Evolutionary conservation across 2,888 invertebrate genomes (phyloP).

Genomic region (Hemistola chrysoprasaria): DNA sequence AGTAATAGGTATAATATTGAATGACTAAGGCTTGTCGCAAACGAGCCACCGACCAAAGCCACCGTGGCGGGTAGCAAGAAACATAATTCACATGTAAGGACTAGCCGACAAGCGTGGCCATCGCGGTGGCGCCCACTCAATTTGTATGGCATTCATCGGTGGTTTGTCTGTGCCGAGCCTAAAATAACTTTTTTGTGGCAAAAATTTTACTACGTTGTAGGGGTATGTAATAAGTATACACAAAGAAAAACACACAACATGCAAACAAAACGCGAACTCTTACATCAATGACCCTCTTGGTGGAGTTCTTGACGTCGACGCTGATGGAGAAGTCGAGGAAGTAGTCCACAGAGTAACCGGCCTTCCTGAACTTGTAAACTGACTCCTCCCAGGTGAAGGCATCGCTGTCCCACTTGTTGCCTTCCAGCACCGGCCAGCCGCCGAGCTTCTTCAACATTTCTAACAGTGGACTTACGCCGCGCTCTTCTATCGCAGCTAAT

Average conservation of each 20-base stretch:
- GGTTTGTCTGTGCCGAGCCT: too few relatives aligned
- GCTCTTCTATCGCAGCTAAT: conserved; percentile 89
- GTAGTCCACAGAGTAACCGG: conserved; percentile 94
- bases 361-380: conserved; percentile 89
- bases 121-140: too few relatives aligned
- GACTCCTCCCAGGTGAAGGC: conserved; percentile 91
- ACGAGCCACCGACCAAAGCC: too few relatives aligned
- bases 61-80: too few relatives aligned
- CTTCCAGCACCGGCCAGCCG: conserved; percentile 96
- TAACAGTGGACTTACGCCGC: conserved; percentile 88
- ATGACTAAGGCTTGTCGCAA: too few relatives aligned
- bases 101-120: too few relatives aligned
- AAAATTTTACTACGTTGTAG: too few relatives aligned
- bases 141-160: too few relatives aligned
- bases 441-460: conserved; percentile 89
- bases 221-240: too few relatives aligned
- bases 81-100: too few relatives aligned
- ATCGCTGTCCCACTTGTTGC: conserved; percentile 86
- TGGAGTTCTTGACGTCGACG: conserved; percentile 94
- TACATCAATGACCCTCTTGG: conserved; percentile 92
- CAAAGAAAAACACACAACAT: not conserved
- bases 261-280: conserved; percentile 44
- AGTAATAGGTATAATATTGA: too few relatives aligned
- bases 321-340: conserved; percentile 95
- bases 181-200: too few relatives aligned